Conservation (phyloP, 2,888 invertebrate species). For the Stenichneumon culpator region DNA sequence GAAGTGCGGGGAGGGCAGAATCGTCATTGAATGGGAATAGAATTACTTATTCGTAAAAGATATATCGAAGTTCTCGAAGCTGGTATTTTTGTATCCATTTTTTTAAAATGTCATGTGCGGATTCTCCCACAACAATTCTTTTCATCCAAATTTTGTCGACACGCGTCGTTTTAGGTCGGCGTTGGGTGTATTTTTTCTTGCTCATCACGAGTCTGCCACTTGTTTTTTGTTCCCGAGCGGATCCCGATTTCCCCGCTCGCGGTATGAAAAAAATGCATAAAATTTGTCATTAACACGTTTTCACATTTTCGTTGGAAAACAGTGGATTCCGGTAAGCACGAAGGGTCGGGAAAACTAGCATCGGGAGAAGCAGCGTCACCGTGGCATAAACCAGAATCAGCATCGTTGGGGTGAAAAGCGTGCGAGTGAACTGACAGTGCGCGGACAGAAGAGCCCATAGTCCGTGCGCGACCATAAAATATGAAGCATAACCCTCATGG, state of each 20-base stretch:
- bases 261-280: neutral
- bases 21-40: no score
- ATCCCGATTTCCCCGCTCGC: neutral
- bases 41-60: no score
- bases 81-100: no score
- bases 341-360: neutral
- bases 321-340: neutral
- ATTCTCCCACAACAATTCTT: neutral
- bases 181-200: neutral
- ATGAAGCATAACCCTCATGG: constrained; percentile 54
- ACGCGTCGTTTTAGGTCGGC: neutral
- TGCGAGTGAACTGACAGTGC: constrained; percentile 35
- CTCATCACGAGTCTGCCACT: neutral
- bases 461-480: constrained; percentile 63
- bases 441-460: constrained; percentile 13
- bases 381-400: constrained; percentile 27
- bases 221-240: neutral
- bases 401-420: constrained; percentile 10
- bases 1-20: no score
- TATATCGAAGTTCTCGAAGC: no score
- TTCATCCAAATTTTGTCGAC: neutral
- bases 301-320: constrained; percentile 33
- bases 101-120: no score
- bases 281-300: constrained; percentile 30
- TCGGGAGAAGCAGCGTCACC: constrained; percentile 13